These are phyloP conservation scores for Beroe forskalii DNA, from an alignment of 37 sponge, comb jelly and placozoan species.

Conservation along the genomic window DNA sequence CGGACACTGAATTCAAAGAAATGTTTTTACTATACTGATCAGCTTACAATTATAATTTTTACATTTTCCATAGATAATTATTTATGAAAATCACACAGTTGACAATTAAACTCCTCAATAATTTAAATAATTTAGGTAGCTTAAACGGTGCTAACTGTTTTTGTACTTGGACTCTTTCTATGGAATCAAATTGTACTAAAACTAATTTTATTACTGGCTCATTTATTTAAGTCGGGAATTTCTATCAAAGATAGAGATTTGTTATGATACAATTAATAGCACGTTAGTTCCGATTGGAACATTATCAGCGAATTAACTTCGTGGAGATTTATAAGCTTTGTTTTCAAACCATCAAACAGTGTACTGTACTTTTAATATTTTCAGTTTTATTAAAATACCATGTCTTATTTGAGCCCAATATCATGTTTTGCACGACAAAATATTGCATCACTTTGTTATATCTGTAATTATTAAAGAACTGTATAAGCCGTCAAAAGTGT, in stretches of 20 bases:
- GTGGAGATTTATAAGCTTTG: constrained; percentile 20
- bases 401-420: too few species aligned
- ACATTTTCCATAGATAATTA: not conserved
- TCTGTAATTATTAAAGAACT: too few species aligned
- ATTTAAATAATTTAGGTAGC: not conserved
- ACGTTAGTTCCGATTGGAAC: constrained; percentile 9
- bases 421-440: too few species aligned
- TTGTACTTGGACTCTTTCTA: constrained; percentile 12
- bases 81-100: too few species aligned
- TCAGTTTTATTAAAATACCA: constrained; percentile 31
- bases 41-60: not conserved
- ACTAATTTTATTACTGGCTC: not conserved
- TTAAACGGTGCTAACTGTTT: constrained; percentile 14
- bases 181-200: not conserved
- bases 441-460: too few species aligned
- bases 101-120: too few species aligned
- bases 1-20: too few species aligned
- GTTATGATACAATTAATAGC: too few species aligned
- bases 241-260: too few species aligned
- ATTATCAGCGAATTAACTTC: not conserved
- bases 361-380: constrained; percentile 37
- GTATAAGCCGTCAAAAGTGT: too few species aligned
- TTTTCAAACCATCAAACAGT: constrained; percentile 25
- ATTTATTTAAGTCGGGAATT: not conserved
- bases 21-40: not conserved